A percentile compares a stretch with the other conserved stretches of the same genome.
Evolutionary conservation across 2,113 vertebrate species (phyloP).

Genomic region (Chrysochloris asiatica): DNA sequence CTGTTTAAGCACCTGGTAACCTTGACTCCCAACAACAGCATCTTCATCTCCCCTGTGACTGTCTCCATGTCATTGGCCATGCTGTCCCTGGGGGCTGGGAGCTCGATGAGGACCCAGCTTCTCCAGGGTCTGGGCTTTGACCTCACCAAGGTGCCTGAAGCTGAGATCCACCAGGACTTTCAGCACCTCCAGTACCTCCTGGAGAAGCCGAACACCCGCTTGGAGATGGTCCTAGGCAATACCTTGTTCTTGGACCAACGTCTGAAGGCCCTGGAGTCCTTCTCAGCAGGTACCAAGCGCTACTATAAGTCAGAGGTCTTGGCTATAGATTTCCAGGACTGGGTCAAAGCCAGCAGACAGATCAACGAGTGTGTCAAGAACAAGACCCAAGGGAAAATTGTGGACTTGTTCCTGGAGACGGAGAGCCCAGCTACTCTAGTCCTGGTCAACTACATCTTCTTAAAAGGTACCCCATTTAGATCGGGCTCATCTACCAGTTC

Average conservation of each 20-base stretch:
- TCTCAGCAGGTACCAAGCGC: conserved; percentile 80
- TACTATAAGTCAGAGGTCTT: conserved; percentile 84
- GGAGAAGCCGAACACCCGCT: conserved; percentile 69
- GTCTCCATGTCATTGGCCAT: conserved; percentile 87
- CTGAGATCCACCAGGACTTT: conserved; percentile 86
- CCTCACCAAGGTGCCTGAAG: conserved; percentile 68
- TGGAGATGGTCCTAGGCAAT: conserved; percentile 85
- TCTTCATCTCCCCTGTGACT: conserved; percentile 92
- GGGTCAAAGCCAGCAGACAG: conserved; percentile 79
- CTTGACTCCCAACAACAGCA: conserved; percentile 79
- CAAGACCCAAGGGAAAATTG: conserved; percentile 49
- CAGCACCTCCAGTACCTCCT: conserved; percentile 85
- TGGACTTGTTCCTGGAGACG: neutral
- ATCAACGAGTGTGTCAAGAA: conserved; percentile 88
- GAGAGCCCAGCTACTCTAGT: neutral
- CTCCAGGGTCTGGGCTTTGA: conserved; percentile 88
- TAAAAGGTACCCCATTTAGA: conserved; percentile 62
- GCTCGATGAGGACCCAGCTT: conserved; percentile 85
- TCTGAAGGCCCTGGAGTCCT: conserved; percentile 80
- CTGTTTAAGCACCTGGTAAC: conserved; percentile 85
- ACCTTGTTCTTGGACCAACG: conserved; percentile 83
- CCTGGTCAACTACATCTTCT: conserved; percentile 70
- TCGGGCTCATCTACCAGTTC: too few species aligned
- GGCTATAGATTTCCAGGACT: conserved; percentile 83
- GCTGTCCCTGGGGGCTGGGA: conserved; percentile 86